phyloP scores from a whole-genome alignment of 2,113 vertebrate genomes.

The Phasianus colchicus region DNA sequence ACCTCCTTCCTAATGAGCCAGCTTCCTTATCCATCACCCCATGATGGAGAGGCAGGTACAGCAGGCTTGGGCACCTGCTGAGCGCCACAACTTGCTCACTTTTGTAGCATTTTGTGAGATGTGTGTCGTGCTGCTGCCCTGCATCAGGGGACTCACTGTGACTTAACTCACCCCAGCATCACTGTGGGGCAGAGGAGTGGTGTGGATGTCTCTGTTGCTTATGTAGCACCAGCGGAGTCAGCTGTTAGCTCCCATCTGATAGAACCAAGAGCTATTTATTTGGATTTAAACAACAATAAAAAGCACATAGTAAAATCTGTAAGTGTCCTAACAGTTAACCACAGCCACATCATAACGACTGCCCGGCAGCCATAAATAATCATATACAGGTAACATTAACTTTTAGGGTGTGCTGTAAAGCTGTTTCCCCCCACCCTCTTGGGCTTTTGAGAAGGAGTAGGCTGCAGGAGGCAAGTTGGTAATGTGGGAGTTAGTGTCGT shows the following conservation, averaged over 20 bases:
- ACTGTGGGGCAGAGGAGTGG: neutral
- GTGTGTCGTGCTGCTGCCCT: neutral
- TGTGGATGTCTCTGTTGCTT: neutral
- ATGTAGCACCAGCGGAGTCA: neutral
- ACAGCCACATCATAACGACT: conserved; percentile 34
- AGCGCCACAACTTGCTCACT: neutral
- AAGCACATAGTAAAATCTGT: conserved; percentile 54
- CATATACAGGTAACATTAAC: conserved; percentile 54
- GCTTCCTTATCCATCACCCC: neutral
- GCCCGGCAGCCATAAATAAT: conserved; percentile 70
- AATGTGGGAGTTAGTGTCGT: conserved; percentile 20
- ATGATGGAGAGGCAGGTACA: neutral
- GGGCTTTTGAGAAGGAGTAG: conserved; percentile 36
- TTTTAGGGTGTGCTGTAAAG: conserved; percentile 59
- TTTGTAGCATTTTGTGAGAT: neutral
- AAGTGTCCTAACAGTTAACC: conserved; percentile 62
- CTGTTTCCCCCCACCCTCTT: conserved; percentile 5
- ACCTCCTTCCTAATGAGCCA: neutral
- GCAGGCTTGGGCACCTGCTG: neutral
- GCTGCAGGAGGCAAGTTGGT: conserved; percentile 18
- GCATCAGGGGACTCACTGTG: neutral
- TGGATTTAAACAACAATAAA: conserved; percentile 67
- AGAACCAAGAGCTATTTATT: conserved; percentile 35
- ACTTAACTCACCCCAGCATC: too few species aligned
- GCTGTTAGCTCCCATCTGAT: neutral